These are phyloP conservation scores for Gymnocephalus cernua DNA, from an alignment of 2,113 vertebrate species.

Conservation along the genomic window DNA sequence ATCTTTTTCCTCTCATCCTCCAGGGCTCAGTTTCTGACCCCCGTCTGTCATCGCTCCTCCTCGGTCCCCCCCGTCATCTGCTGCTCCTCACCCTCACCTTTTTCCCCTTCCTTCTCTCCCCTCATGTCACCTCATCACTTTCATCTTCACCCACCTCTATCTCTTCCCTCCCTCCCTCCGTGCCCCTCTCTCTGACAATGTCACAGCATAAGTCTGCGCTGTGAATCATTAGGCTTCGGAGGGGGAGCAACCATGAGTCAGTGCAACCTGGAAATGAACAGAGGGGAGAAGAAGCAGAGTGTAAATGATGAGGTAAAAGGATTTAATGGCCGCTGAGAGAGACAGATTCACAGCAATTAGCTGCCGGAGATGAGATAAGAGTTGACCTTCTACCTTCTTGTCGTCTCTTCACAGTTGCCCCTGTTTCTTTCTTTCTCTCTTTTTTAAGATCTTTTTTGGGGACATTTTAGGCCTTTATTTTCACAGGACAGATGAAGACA, in stretches of 20 bases:
- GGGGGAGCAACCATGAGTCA: background rate
- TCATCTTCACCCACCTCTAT: conserved; percentile 12
- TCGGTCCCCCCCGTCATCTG: background rate
- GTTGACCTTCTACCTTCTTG: conserved; percentile 47
- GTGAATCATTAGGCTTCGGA: conserved; percentile 62
- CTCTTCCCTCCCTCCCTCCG: background rate
- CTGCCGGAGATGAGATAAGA: conserved; percentile 33
- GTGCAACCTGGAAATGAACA: conserved; percentile 22
- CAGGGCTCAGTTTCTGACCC: background rate
- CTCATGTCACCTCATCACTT: conserved; percentile 39
- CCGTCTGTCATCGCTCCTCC: background rate
- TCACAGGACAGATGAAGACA: no score
- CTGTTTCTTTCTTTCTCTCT: background rate
- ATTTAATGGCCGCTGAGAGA: conserved; percentile 62
- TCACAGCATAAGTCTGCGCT: background rate
- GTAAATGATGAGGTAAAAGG: conserved; percentile 54
- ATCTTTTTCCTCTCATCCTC: conserved; percentile 1
- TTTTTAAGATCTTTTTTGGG: no score
- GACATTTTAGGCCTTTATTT: no score
- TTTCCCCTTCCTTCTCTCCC: background rate
- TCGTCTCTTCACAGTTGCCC: background rate
- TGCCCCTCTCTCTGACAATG: conserved; percentile 3
- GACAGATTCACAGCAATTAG: conserved; percentile 65
- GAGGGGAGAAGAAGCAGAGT: conserved; percentile 11
- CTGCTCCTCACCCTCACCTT: conserved; percentile 19